Evolutionary conservation across 1,140 invertebrate genomes (phyloP), one percentile per base, ranked within the genome.

Genomic region (Plectus sambesii): DNA sequence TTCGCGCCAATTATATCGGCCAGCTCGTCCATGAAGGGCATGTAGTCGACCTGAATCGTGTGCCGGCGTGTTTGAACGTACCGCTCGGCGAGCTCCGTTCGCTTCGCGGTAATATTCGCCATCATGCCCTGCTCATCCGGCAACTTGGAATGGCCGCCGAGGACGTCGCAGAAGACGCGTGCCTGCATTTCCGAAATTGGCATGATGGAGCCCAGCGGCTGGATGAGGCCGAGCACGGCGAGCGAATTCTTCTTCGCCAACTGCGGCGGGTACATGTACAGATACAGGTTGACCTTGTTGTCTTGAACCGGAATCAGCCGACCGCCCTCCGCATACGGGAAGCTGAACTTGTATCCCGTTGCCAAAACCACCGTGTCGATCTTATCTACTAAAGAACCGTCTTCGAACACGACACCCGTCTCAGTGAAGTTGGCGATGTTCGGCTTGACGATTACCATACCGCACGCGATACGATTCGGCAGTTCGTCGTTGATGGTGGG

Each of bases 401-500:
- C 69, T 33, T 70, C 55, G 35, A 73, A 75, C n/a, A 74, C 42
- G 2, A 73, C 49, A 5, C 70, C 70, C 41, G 64, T 59, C 40
- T 66, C 66, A 1, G 66, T 72, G 42, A 74, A 73, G 15, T 59
- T 35, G 25, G 60, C 48, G 25, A 73, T 65, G 46, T 70, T 62
- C 45, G 65, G 60, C 50, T 73, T 73, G 5, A 75, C 58, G 5
- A 59, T 54, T 19, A 78, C 59, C 2, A 69, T 66, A 5, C 76
- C 75, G 23, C 59, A 71, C 42, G 74, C 63, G 8, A 78, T 70
- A n/a, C 74, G 67, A 51, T 74, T 73, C 4, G 76, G 72, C 12
- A 78, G 57, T 35, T 77, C 75, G 56, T 78, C 76, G 52, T 77
- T 78, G 23, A 77, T 73, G 26, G 73, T 77, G 2, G 72, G 70